A percentile compares a stretch with the other conserved stretches of the same genome.
These are phyloP conservation scores for Eupithecia abbreviata DNA, from an alignment of 2,888 invertebrate genomes.

Conservation along the genomic window DNA sequence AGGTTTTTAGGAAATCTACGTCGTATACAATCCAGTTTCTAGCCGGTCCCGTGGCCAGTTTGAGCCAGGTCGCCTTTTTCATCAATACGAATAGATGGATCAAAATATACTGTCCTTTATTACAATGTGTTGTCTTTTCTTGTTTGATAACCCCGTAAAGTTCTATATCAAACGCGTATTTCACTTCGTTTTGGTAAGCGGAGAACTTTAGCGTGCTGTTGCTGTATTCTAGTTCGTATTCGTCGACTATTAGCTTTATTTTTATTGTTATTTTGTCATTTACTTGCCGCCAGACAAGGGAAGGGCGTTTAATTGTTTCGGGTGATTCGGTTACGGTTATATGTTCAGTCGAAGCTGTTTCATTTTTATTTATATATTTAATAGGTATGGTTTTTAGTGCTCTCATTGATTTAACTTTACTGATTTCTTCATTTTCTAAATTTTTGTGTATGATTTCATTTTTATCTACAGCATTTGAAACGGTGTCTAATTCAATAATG, in stretches of 20 bases:
- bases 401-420: background rate
- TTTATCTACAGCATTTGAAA: background rate
- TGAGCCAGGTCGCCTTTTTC: constrained; percentile 63
- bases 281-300: constrained; percentile 70
- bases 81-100: constrained; percentile 63
- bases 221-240: constrained; percentile 62
- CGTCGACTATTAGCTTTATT: constrained; percentile 65
- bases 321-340: constrained; percentile 25
- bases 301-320: constrained; percentile 58
- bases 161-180: constrained; percentile 69
- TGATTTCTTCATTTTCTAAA: background rate
- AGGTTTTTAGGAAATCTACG: constrained; percentile 62
- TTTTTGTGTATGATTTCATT: background rate
- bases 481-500: background rate
- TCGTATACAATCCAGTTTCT: constrained; percentile 74
- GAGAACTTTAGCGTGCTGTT: constrained; percentile 60
- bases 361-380: constrained; percentile 20
- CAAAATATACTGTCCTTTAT: constrained; percentile 71
- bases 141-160: constrained; percentile 67
- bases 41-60: constrained; percentile 56
- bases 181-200: constrained; percentile 53
- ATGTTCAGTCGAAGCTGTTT: constrained; percentile 6
- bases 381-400: constrained; percentile 35
- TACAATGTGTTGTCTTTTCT: constrained; percentile 55
- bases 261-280: constrained; percentile 60